phyloP scores from a whole-genome alignment of 2,888 invertebrate genomes.

The Lordiphosa fenestrarum region DNA sequence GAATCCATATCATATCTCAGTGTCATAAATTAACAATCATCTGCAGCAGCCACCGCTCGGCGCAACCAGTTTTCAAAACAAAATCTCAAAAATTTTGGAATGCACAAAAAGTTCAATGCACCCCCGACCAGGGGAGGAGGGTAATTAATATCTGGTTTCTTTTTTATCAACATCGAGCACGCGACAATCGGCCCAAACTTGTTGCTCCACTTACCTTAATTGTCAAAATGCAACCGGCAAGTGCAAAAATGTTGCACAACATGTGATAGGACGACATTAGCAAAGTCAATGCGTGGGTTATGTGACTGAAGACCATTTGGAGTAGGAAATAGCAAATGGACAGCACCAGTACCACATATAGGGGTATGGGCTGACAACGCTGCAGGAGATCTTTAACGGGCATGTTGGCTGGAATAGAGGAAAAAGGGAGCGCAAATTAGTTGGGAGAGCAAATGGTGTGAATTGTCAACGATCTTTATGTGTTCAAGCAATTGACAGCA shows the following conservation, averaged over 20 bases:
- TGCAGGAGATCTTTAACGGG: slow-evolving; percentile 89
- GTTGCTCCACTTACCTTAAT: slow-evolving; percentile 84
- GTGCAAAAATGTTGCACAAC: slow-evolving; percentile 94
- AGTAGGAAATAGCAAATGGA: slow-evolving; percentile 89
- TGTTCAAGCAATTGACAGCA: slow-evolving; percentile 7
- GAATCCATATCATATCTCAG: no score
- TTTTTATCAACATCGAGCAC: slow-evolving; percentile 1
- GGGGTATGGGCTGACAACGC: slow-evolving; percentile 87
- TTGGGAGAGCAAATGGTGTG: slow-evolving; percentile 15
- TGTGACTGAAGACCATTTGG: slow-evolving; percentile 91
- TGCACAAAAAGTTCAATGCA: slow-evolving; percentile 30
- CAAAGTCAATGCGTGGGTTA: slow-evolving; percentile 94
- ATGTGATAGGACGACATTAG: slow-evolving; percentile 96
- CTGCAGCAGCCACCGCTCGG: no score
- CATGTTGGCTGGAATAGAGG: slow-evolving; percentile 80
- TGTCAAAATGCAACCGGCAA: slow-evolving; percentile 89
- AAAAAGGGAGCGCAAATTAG: slow-evolving; percentile 25
- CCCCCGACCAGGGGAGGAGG: slow-evolving; percentile 18
- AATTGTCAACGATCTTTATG: slow-evolving; percentile 30
- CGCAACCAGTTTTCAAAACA: no score
- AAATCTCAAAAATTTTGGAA: slow-evolving; percentile 9
- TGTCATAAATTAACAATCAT: no score
- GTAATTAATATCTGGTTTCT: not conserved
- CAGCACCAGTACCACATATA: slow-evolving; percentile 87
- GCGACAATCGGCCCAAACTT: slow-evolving; percentile 6